Base-by-base conservation (phyloP, 1,140 invertebrate genomes). In the Palaemon carinicauda region DNA sequence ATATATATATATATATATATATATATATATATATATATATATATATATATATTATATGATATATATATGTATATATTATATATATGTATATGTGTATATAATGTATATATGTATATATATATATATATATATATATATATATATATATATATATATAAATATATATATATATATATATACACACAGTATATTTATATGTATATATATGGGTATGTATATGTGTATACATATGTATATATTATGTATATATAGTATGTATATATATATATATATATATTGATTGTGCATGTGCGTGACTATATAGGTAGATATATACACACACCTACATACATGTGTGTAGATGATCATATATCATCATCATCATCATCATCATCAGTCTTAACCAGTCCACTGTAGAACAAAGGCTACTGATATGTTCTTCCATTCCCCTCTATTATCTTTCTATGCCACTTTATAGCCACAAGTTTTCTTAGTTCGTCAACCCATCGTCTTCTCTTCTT, bases 71-170 rank as follows among this genome's bases (percentile, higher is more conserved):
- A 65, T 27, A 21, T 65, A n/a, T n/a, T 21, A 65, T 65, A 65
- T 65, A 3, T 21, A 65, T 65, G 17, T 65, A 65, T 65, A 65
- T 65, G 17, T 65, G 17, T 65, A 65, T 65, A 65, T 65, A 65
- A n/a, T 21, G 17, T 65, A 65, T 65, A 3, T 21, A 65, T 65
- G 17, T 65, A 65, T 65, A 65, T 65, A 65, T 65, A 65, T 65
- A 65, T 65, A 65, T 65, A 65, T 65, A 65, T 65, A 65, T 65
- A 60, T 65, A 65, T 27, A 65, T 21, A 65, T 65, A 65, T 65
- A 21, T 65, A 65, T 65, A 65, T 65, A 65, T 27, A 65, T 65
- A 65, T 27, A 65, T 65, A 65, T 65, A 65, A 12, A 65, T 65
- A 65, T 10, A 65, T 65, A 65, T 65, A 65, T 65, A 65, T 65